These are phyloP conservation scores for Asobara japonica DNA, from an alignment of 1,140 invertebrate species.

Conservation along the genomic window DNA sequence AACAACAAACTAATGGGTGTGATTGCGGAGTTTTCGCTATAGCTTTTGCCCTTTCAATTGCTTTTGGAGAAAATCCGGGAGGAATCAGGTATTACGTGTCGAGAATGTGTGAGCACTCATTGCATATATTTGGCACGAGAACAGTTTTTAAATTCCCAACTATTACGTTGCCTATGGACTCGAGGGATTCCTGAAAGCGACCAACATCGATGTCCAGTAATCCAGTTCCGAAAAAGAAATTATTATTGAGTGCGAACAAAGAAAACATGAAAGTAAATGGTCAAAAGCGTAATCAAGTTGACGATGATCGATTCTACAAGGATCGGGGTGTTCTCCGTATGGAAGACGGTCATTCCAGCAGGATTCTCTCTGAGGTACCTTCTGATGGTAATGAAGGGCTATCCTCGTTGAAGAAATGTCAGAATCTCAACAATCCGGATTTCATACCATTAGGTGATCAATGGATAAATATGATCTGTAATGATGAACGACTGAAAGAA, in stretches of 20 bases:
- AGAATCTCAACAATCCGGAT: no score
- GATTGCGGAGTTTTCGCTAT: constrained; percentile 22
- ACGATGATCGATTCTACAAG: no score
- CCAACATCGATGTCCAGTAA: neutral
- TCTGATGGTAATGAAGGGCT: no score
- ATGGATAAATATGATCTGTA: neutral
- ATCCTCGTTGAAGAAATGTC: no score
- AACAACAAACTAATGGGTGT: constrained; percentile 11
- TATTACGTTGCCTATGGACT: neutral
- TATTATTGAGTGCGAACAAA: neutral
- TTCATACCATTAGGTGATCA: neutral
- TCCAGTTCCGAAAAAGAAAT: neutral
- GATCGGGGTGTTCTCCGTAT: neutral
- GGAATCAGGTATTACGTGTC: neutral
- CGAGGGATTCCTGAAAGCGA: neutral
- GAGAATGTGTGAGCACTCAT: neutral
- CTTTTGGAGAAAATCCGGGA: constrained; percentile 5
- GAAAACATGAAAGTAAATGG: neutral
- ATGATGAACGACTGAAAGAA: neutral
- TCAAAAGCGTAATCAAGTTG: neutral
- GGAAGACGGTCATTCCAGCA: neutral
- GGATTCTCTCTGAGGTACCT: no score
- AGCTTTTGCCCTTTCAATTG: constrained; percentile 4
- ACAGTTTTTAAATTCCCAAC: neutral
- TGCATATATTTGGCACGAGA: neutral